Evolutionary conservation across 2,888 invertebrate genomes (phyloP).

Genomic region (Notodonta ziczac): DNA sequence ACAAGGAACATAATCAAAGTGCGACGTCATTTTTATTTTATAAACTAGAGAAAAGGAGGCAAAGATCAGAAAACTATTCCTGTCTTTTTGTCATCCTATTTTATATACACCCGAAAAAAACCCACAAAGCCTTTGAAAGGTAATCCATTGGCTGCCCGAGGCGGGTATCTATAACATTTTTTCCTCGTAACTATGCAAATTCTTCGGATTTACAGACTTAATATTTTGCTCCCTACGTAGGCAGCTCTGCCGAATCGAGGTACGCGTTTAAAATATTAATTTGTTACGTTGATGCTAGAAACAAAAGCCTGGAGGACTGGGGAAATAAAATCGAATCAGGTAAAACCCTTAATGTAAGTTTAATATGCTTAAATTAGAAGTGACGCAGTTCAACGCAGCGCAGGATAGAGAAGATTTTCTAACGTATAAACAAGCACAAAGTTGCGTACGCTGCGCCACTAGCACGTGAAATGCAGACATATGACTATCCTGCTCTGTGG

Average conservation of each 20-base stretch:
- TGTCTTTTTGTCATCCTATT: neutral
- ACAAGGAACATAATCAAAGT: no score
- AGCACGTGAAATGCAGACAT: no score
- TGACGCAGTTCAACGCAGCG: no score
- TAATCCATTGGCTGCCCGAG: conserved; percentile 26
- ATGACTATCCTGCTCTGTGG: no score
- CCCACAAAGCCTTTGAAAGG: conserved; percentile 33
- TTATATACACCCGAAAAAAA: conserved; percentile 8
- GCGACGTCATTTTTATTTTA: no score
- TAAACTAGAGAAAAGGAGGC: neutral
- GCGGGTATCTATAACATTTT: conserved; percentile 27
- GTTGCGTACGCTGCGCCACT: no score
- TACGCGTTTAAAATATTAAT: conserved; percentile 59
- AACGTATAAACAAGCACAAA: no score
- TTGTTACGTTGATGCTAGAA: conserved; percentile 34
- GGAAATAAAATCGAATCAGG: no score
- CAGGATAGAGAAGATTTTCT: no score
- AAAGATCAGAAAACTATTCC: neutral
- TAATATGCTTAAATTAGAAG: no score
- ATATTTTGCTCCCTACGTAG: conserved; percentile 36
- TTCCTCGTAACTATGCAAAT: conserved; percentile 32
- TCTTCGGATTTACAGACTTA: conserved; percentile 29
- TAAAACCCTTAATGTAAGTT: no score
- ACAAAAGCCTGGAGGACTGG: conserved; percentile 19
- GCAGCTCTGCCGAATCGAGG: conserved; percentile 45